These are phyloP conservation scores for Perccottus glenii DNA, from an alignment of 2,113 vertebrate species.

Conservation along the genomic window DNA sequence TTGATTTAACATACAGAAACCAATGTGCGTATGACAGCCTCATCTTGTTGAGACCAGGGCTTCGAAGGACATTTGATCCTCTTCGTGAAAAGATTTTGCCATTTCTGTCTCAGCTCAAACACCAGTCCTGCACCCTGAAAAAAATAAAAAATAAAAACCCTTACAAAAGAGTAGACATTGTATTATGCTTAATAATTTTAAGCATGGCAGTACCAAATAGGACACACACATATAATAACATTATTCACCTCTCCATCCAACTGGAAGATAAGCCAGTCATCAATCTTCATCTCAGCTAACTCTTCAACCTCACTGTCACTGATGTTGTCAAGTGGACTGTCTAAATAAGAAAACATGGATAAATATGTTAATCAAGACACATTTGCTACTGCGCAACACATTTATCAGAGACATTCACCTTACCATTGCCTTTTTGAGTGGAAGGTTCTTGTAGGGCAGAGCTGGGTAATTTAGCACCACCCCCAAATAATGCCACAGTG, in stretches of 20 bases:
- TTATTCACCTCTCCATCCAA: constrained; percentile 85
- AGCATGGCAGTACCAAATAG: no score
- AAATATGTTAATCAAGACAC: not conserved
- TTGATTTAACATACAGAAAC: constrained; percentile 70
- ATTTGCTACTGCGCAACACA: no score
- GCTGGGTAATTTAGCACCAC: constrained; percentile 83
- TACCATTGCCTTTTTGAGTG: constrained; percentile 68
- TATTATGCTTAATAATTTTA: no score
- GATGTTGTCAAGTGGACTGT: constrained; percentile 72
- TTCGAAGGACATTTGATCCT: constrained; percentile 89
- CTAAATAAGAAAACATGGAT: constrained; percentile 37
- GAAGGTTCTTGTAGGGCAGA: constrained; percentile 81
- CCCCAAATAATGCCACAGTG: constrained; percentile 87
- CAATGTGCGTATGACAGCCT: constrained; percentile 83
- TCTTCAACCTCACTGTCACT: constrained; percentile 86
- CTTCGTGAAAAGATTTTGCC: constrained; percentile 89
- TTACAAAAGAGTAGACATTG: not conserved
- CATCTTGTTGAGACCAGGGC: constrained; percentile 87
- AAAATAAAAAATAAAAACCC: not conserved
- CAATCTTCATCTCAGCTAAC: constrained; percentile 83
- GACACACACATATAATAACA: no score
- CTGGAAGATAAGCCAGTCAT: constrained; percentile 90
- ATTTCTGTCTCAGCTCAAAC: constrained; percentile 90
- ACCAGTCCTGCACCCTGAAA: constrained; percentile 84
- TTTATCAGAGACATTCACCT: not conserved